phyloP scores from a whole-genome alignment of 2,888 invertebrate genomes.

The Drosophila anomalata region DNA sequence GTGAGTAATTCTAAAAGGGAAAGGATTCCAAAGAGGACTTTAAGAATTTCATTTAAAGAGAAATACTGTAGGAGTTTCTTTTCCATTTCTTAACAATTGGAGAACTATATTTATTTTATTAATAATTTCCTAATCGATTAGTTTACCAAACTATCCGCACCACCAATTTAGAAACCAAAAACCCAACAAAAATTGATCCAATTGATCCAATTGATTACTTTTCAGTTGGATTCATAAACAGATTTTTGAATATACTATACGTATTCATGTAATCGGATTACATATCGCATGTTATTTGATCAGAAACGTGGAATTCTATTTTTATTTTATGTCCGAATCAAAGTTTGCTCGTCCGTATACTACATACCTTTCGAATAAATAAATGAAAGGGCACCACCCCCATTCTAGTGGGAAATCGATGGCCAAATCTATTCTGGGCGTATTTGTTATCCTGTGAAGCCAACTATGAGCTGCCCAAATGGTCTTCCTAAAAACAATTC shows the following conservation, averaged over 20 bases:
- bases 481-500: slow-evolving; percentile 29
- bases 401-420: slow-evolving; percentile 24
- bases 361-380: slow-evolving; percentile 23
- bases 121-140: neutral
- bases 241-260: neutral
- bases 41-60: neutral
- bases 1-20: neutral
- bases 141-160: neutral
- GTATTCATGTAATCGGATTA: neutral
- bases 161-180: neutral
- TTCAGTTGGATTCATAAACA: neutral
- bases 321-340: slow-evolving; percentile 13
- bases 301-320: neutral
- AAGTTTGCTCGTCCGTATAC: slow-evolving; percentile 17
- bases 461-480: slow-evolving; percentile 26
- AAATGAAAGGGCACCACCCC: neutral
- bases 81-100: too few relatives aligned
- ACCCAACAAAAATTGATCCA: too few relatives aligned
- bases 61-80: too few relatives aligned
- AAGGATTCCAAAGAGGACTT: neutral
- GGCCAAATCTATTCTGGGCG: slow-evolving; percentile 15
- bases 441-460: slow-evolving; percentile 27
- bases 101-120: neutral
- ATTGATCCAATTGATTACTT: neutral
- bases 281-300: slow-evolving; percentile 3